These are phyloP conservation scores for Sebastolobus altivelis DNA, from an alignment of 2,797 vertebrate species.

Conservation along the genomic window DNA sequence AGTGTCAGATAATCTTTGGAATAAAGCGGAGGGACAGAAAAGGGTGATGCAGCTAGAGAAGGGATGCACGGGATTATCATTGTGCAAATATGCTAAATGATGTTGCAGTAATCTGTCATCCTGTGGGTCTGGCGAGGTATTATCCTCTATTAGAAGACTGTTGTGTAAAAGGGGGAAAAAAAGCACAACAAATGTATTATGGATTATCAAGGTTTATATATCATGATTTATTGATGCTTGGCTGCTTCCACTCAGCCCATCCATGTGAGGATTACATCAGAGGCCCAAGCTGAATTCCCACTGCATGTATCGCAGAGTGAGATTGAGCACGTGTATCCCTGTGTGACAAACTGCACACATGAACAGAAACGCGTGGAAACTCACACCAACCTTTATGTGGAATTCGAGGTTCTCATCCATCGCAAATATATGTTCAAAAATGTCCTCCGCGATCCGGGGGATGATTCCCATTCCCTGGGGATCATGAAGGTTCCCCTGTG, in stretches of 20 bases:
- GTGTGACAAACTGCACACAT: background rate
- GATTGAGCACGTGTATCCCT: background rate
- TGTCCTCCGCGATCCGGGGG: conserved; percentile 93
- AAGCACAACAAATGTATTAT: conserved; percentile 33
- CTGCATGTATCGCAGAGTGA: conserved; percentile 8
- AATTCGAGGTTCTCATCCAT: conserved; percentile 98
- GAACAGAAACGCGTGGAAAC: conserved; percentile 3
- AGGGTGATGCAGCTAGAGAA: conserved; percentile 11
- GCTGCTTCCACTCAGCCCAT: conserved; percentile 27
- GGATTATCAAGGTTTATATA: conserved; percentile 56
- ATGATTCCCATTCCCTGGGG: conserved; percentile 96
- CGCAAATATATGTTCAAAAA: conserved; percentile 96
- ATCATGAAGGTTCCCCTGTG: conserved; percentile 92
- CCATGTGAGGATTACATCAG: conserved; percentile 53
- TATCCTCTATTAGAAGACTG: conserved; percentile 41
- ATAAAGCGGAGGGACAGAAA: background rate
- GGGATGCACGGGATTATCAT: conserved; percentile 19
- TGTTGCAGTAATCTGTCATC: conserved; percentile 41
- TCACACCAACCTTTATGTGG: conserved; percentile 91
- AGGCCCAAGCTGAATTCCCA: conserved; percentile 19
- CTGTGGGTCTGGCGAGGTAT: conserved; percentile 19
- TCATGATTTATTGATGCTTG: conserved; percentile 60
- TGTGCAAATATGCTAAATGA: conserved; percentile 43
- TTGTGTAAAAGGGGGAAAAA: conserved; percentile 32
- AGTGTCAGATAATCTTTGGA: background rate